phyloP scores from a whole-genome alignment of 2,797 vertebrate genomes.

The Malurus splendens region DNA sequence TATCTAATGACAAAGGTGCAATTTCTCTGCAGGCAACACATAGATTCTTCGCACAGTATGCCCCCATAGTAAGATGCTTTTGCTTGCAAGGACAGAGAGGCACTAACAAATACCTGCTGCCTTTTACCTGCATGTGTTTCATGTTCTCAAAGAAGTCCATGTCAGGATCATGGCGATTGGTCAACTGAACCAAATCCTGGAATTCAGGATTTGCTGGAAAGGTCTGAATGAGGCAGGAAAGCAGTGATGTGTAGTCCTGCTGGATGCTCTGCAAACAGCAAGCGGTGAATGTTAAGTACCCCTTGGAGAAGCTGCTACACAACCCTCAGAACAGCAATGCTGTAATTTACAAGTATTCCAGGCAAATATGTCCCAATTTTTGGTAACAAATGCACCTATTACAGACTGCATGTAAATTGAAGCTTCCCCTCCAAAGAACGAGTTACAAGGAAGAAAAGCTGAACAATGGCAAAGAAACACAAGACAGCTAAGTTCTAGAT shows the following conservation, averaged over 20 bases:
- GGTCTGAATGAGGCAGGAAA: conserved; percentile 87
- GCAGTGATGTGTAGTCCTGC: conserved; percentile 89
- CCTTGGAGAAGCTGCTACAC: background rate
- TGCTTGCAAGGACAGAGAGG: background rate
- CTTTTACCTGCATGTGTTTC: conserved; percentile 95
- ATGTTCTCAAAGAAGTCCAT: conserved; percentile 98
- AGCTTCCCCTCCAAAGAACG: background rate
- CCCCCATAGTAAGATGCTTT: background rate
- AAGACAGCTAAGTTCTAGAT: background rate
- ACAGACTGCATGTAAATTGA: background rate
- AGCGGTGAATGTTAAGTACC: background rate
- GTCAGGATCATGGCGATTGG: conserved; percentile 85
- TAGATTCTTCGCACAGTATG: background rate
- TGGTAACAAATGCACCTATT: background rate
- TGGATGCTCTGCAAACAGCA: conserved; percentile 80
- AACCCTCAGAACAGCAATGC: background rate
- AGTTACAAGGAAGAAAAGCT: background rate
- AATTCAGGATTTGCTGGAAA: conserved; percentile 87
- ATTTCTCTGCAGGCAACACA: background rate
- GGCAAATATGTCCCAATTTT: background rate
- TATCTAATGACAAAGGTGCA: background rate
- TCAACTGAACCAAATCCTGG: conserved; percentile 89
- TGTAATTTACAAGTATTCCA: background rate
- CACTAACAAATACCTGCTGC: background rate
- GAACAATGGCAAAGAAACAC: background rate